Conservation (phyloP, 2,888 invertebrate genomes). For the Nemotelus nigrinus region DNA sequence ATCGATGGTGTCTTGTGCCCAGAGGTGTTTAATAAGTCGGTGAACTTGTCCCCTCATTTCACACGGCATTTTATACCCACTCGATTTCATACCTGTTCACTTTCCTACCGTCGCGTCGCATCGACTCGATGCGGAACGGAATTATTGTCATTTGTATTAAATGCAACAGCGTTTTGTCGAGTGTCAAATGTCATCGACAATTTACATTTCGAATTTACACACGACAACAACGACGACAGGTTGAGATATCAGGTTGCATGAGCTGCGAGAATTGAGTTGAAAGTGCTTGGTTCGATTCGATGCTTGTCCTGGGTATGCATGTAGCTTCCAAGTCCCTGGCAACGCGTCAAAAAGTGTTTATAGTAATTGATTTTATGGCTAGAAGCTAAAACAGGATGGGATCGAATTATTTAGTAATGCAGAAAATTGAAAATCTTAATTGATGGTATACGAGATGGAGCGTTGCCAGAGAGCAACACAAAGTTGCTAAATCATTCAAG, state of each 20-base stretch:
- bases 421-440: too few relatives aligned
- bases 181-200: conserved; percentile 49
- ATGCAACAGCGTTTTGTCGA: conserved; percentile 38
- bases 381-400: too few relatives aligned
- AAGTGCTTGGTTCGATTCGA: conserved; percentile 3
- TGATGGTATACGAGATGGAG: too few relatives aligned
- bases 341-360: background rate
- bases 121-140: too few relatives aligned
- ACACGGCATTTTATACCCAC: conserved; percentile 18
- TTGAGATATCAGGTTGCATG: conserved; percentile 47
- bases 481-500: too few relatives aligned
- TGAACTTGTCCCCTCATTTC: conserved; percentile 26
- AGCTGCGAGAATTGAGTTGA: conserved; percentile 22
- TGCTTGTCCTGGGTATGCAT: background rate
- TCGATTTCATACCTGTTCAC: conserved; percentile 20
- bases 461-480: too few relatives aligned
- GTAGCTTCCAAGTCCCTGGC: background rate
- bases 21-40: conserved; percentile 26
- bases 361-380: background rate
- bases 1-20: conserved; percentile 8
- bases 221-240: conserved; percentile 30
- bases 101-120: background rate
- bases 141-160: conserved; percentile 21
- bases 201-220: conserved; percentile 48
- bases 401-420: too few relatives aligned